Conservation (phyloP, 2,113 vertebrate species). For the Sardina pilchardus region DNA sequence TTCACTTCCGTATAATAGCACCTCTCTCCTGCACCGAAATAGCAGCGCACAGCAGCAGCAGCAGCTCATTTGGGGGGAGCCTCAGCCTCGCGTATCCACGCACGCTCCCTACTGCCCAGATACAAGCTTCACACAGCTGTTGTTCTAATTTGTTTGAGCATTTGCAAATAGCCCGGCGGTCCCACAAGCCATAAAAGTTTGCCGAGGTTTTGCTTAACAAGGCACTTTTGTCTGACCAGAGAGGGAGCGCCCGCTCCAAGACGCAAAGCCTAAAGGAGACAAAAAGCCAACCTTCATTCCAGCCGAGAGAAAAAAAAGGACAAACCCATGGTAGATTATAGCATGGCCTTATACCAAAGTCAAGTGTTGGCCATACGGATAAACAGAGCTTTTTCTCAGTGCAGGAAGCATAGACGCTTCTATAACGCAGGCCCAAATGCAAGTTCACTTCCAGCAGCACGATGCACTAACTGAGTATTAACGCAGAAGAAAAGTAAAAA, state of each 20-base stretch:
- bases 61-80: slow-evolving; percentile 1
- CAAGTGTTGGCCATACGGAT: neutral
- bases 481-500: neutral
- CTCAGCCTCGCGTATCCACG: neutral
- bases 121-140: slow-evolving; percentile 45
- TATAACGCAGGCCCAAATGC: neutral
- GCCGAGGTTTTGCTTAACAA: slow-evolving; percentile 58
- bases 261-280: slow-evolving; percentile 44
- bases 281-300: slow-evolving; percentile 33
- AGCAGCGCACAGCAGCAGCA: neutral
- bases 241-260: slow-evolving; percentile 52
- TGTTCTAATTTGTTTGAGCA: slow-evolving; percentile 55
- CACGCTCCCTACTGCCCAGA: neutral
- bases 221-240: slow-evolving; percentile 50
- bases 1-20: slow-evolving; percentile 2
- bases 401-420: neutral
- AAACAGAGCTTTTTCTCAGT: neutral
- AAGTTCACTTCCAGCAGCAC: neutral
- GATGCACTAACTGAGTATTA: neutral
- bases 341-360: slow-evolving; percentile 12
- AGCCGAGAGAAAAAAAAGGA: slow-evolving; percentile 28
- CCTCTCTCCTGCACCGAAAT: neutral
- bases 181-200: slow-evolving; percentile 44
- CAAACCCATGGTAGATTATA: slow-evolving; percentile 17
- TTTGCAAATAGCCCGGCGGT: slow-evolving; percentile 49